These are phyloP conservation scores for Brachionus asplanchnoidis DNA, from an alignment of 1,140 invertebrate genomes.

Conservation along the genomic window DNA sequence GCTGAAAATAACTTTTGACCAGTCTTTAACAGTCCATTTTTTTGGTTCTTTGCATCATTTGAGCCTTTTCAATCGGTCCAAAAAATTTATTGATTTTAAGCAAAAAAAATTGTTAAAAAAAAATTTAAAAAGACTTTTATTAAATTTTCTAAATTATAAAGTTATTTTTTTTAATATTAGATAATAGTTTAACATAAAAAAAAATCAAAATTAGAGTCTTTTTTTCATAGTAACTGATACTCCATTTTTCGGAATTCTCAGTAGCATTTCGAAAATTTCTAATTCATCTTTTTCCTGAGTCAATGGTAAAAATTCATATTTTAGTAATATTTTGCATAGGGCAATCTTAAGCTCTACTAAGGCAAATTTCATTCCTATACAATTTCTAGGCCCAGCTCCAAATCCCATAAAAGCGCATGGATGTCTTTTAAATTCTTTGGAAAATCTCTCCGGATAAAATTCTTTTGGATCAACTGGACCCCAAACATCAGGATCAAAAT, in stretches of 20 bases:
- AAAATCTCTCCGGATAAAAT: conserved; percentile 51
- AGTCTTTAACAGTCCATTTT: too few relatives aligned
- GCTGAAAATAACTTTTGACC: too few relatives aligned
- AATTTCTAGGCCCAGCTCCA: conserved; percentile 53
- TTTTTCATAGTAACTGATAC: neutral
- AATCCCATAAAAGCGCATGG: conserved; percentile 51
- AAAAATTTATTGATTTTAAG: too few relatives aligned
- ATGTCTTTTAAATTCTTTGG: conserved; percentile 44
- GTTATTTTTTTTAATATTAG: too few relatives aligned
- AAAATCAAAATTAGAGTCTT: neutral
- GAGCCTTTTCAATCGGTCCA: too few relatives aligned
- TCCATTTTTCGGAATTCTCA: neutral
- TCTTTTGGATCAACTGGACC: conserved; percentile 46
- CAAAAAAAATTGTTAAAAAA: too few relatives aligned
- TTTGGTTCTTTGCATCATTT: too few relatives aligned
- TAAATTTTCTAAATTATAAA: too few relatives aligned
- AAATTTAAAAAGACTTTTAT: too few relatives aligned
- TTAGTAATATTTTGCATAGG: conserved; percentile 38
- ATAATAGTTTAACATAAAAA: too few relatives aligned
- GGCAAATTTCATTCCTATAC: conserved; percentile 54
- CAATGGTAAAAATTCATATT: conserved; percentile 33
- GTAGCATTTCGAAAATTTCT: conserved; percentile 36
- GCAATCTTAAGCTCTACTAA: conserved; percentile 51
- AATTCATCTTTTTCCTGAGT: conserved; percentile 35
- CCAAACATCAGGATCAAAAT: conserved; percentile 52